Evolutionary conservation across 1,140 invertebrate species (phyloP), one percentile per base, ranked within the genome.

Genomic region (Oedothorax gibbosus): DNA sequence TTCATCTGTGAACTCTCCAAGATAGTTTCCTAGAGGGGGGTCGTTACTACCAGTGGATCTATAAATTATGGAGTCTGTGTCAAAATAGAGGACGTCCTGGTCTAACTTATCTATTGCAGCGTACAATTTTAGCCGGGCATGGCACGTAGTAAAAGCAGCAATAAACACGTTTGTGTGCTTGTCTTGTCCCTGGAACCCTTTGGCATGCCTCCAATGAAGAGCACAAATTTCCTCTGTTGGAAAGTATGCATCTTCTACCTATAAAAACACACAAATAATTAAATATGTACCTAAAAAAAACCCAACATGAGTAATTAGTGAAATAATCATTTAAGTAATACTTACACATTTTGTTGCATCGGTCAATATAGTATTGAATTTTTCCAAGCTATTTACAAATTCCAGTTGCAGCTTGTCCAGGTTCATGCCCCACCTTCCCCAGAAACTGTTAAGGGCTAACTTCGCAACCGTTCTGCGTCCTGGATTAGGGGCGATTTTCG

Each of bases 11-110:
- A 65, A 80, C n/a, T 80, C 66, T 49, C 51, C 21, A 0, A 80
- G 50, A 18, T 69, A 18, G 35, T 53, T 69, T 53, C 65, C 20
- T 69, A 53, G 56, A 50, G 68, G 15, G 11, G 51, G 50, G 68
- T 69, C 56, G 71, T 49, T 69, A 9, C 15, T 80, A 57, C 53
- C 66, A 69, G 68, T 56, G 50, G 68, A 51, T 21, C 56, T 80
- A 69, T 80, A 79, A 20, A 79, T 64, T 53, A 56, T 62, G n/a
- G 4, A 54, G 68, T 79, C 76, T 15, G 78, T 80, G 50, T 80
- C 66, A 60, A 50, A 80, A 69, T 80, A 80, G 0, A 80, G 10
- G 56, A 80, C 66, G 57, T 80, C 71, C n/a, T 80, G 65, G 15
- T n/a, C 65, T 57, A 80, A 69, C 71, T 56, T 68, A 57, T 80